Evolutionary conservation across 2,888 invertebrate species (phyloP), one percentile per base, ranked within the genome.

Genomic region (Drosophila neutralis): DNA sequence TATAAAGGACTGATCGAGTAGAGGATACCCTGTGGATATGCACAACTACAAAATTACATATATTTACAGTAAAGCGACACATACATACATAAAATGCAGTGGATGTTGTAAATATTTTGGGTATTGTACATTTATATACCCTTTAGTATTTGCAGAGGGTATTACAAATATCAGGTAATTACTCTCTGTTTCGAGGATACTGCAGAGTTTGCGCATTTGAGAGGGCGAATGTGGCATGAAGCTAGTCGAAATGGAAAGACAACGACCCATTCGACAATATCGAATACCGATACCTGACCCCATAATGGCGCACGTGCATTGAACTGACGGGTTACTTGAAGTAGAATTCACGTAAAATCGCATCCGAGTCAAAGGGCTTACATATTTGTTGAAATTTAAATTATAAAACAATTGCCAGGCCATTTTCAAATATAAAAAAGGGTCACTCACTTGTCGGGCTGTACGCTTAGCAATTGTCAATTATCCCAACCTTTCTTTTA

Each of bases 381-480:
- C 36, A 56, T 67, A 78, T 78, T 73, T 65, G 57, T 61, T 60
- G 63, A 78, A 66, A 78, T 77, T 78, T 69, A 77, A 77, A 78
- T 78, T 78, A 81, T 69, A 77, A 78, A 81, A 78, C 78, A 77
- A 81, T 81, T 80, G 77, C 54, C 63, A 61, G 54, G 53, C 35
- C 69, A 74, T 67, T 52, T 33, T 13, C 36, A 29, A 69, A 45
- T 6, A 53, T 29, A 27, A 29, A 56, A 69, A 67, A 71, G 69
- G 82, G 69, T 72, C 63, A 69, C 53, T 72, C 72, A 75, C 80
- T 76, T 80, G 72, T 69, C 67, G 29, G 69, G 42, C 59, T 78
- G 61, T 81, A 77, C 68, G 73, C 60, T 78, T 48, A 35, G 57
- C 73, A 66, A 63, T 77, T 78, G 78, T 80, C 78, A 78, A 81